A percentile compares a stretch with the other conserved stretches of the same genome.
phyloP scores from a whole-genome alignment of 2,888 invertebrate genomes.

The Lymantria monacha region DNA sequence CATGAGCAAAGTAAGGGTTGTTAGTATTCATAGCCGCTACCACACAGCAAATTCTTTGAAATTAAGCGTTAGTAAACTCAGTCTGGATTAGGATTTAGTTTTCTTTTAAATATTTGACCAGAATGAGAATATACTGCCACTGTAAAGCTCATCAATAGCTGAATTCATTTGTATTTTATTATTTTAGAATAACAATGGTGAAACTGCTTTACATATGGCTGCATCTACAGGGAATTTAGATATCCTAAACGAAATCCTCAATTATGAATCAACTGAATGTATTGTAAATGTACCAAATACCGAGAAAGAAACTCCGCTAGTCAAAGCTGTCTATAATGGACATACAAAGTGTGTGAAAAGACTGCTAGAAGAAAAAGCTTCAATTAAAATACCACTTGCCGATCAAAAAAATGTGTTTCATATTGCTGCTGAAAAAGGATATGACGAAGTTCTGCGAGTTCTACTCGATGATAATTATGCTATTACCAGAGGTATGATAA shows the following conservation, averaged over 20 bases:
- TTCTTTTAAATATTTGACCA: too few species aligned
- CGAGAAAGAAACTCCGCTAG: slow-evolving; percentile 61
- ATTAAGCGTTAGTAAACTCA: too few species aligned
- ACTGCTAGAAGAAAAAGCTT: slow-evolving; percentile 61
- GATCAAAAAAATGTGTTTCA: slow-evolving; percentile 67
- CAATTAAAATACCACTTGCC: slow-evolving; percentile 40
- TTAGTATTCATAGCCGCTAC: too few species aligned
- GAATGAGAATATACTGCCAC: too few species aligned
- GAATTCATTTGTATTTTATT: neutral
- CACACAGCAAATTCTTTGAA: too few species aligned
- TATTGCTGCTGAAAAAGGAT: slow-evolving; percentile 57
- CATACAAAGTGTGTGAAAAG: slow-evolving; percentile 56
- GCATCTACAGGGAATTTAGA: slow-evolving; percentile 51
- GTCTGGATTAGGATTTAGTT: too few species aligned
- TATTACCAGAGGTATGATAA: slow-evolving; percentile 41
- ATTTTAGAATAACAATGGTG: slow-evolving; percentile 44
- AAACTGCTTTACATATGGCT: slow-evolving; percentile 60
- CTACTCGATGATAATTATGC: slow-evolving; percentile 64
- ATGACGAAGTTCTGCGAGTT: slow-evolving; percentile 68
- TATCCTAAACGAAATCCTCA: slow-evolving; percentile 56
- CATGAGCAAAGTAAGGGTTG: too few species aligned
- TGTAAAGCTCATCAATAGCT: too few species aligned
- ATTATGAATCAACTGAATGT: slow-evolving; percentile 27
- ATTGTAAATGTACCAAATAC: slow-evolving; percentile 45
- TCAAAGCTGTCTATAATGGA: slow-evolving; percentile 57